phyloP scores from a whole-genome alignment of 2,888 invertebrate genomes.

The Lacanobia oleracea region DNA sequence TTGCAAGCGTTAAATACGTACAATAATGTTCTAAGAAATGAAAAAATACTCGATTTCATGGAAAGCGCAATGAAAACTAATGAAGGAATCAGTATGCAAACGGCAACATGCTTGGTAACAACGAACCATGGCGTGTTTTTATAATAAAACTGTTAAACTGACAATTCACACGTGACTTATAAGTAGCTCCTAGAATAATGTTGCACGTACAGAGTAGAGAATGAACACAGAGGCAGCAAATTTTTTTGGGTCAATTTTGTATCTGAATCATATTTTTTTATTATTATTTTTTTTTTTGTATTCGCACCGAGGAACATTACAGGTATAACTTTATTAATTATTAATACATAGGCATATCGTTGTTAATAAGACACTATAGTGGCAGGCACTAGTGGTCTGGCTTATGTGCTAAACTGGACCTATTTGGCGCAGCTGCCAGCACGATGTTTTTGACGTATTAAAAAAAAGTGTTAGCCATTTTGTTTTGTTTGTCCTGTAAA shows the following conservation, averaged over 20 bases:
- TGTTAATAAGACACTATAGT: no score
- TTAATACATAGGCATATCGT: no score
- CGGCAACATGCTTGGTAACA: constrained; percentile 74
- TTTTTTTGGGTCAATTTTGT: not conserved
- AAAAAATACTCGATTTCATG: constrained; percentile 72
- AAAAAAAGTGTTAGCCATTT: no score
- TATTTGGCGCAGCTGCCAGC: no score
- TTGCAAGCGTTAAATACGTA: constrained; percentile 26
- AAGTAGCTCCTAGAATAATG: constrained; percentile 71
- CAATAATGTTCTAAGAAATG: constrained; percentile 73
- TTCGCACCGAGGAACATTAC: no score
- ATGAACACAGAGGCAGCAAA: constrained; percentile 70
- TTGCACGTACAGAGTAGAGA: constrained; percentile 73
- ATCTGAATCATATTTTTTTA: no score
- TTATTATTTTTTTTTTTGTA: no score
- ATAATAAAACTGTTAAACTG: constrained; percentile 65
- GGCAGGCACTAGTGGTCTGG: no score
- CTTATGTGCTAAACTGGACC: no score
- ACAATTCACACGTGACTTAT: constrained; percentile 66
- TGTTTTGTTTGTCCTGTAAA: no score
- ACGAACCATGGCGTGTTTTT: constrained; percentile 67
- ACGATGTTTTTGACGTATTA: no score
- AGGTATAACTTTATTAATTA: no score
- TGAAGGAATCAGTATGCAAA: constrained; percentile 74
- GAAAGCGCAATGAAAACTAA: constrained; percentile 67